Evolutionary conservation across 30 jellyfish, hydroid and myxozoan genomes (phyloP), one percentile per base, ranked within the genome.

Genomic region (Aurelia aurita): DNA sequence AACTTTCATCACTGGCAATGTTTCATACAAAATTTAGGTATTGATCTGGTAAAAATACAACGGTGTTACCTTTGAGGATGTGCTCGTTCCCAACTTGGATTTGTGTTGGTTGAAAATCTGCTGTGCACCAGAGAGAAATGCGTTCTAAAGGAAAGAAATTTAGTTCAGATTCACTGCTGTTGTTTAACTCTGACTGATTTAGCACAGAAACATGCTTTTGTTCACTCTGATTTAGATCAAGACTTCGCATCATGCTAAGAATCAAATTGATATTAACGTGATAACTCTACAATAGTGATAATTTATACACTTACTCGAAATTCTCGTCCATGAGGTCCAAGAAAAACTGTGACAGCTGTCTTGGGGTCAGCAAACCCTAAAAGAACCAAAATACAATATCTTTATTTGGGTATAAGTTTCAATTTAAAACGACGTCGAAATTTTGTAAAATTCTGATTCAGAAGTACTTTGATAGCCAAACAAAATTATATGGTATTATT

Each of bases 31-130:
- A n/a, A n/a, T n/a, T n/a, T n/a, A n/a, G n/a, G n/a, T n/a, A n/a
- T n/a, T n/a, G n/a, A n/a, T 39, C 13, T 39, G 16, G 13, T 39
- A 39, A 39, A 2, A 3, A 39, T 39, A 4, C 15, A 6, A 39
- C 13, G 51, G 13, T 7, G 2, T 11, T 66, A 87, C 96, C 96
- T 75, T 69, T 87, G 96, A 3, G 96, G 96, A 49, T 88, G 96
- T 0, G 96, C 96, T 59, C 91, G 51, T 61, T 79, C 96, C 96
- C 96, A 88, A 44, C 96, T 88, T 18, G 96, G 96, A 35, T 77
- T 77, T 18, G 96, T 88, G 59, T 88, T 88, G 18, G 96, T 88
- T 39, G 96, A 88, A 53, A 77, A 88, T 67, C 96, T 71, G 73
- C 91, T 78, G 34, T 88, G 96, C 46, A 88, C 96, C 96, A 88